Evolutionary conservation across 1,140 invertebrate genomes (phyloP), one percentile per base, ranked within the genome.

Genomic region (Bombus affinis): DNA sequence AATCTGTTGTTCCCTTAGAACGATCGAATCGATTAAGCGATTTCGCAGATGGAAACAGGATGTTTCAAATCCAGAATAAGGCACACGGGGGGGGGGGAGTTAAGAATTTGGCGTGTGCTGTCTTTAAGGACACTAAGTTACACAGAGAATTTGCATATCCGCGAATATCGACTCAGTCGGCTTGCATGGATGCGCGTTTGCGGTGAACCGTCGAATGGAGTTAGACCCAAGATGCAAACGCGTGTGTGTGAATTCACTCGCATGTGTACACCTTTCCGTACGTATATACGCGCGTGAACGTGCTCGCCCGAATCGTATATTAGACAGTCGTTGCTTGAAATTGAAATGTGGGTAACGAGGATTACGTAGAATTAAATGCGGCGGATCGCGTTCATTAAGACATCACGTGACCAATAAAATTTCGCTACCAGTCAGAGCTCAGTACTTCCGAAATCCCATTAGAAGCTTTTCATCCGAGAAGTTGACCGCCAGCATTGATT

Each of bases 71-170:
- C 10, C 18, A 15, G 32, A 10, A 53, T n/a, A 47, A 22, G 44
- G 35, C 15, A 1, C 6, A 6, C 28, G 25, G 9, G 18, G 18
- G 5, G 32, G 9, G 2, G 18, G 18, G 37, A 8, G 47, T 3
- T 9, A 25, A 5, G 35, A 8, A 22, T 57, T 25, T 28, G 35
- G 53, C 32, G 28, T 13, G 35, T 37, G 13, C 15, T 42, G 47
- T 57, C 70, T 77, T 83, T 53, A 77, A 70, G 65, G 74, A 35
- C 39, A 44, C 4, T 25, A 10, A 44, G 62, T 35, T 57, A 39
- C 73, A 71, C 66, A 35, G 8, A 39, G 35, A 57, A 87, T 87
- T 87, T 87, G 75, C 86, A 87, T 87, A 84, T 84, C 39, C 66
- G 81, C 57, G 81, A 83, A 76, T 83, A 83, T 83, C 81, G 85